phyloP scores from a whole-genome alignment of 2,888 invertebrate species.

The Schrankia costaestrigalis region DNA sequence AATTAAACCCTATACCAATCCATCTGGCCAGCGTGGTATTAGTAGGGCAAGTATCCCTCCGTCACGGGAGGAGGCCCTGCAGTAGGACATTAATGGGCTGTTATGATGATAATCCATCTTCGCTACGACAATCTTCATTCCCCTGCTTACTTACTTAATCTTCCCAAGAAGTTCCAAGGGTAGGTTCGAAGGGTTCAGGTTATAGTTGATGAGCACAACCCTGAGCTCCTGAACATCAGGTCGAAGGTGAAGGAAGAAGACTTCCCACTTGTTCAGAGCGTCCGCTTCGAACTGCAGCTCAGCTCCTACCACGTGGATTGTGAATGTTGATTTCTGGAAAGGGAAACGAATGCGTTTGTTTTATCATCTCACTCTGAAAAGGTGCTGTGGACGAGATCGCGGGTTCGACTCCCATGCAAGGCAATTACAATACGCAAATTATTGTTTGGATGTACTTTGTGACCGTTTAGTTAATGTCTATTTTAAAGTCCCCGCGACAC shows the following conservation, averaged over 20 bases:
- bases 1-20: too few relatives aligned
- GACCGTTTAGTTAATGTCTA: too few relatives aligned
- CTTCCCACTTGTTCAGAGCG: slow-evolving; percentile 85
- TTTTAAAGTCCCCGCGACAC: too few relatives aligned
- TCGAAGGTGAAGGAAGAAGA: slow-evolving; percentile 83
- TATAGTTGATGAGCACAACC: slow-evolving; percentile 84
- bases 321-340: slow-evolving; percentile 51
- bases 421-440: too few relatives aligned
- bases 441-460: too few relatives aligned
- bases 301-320: slow-evolving; percentile 82
- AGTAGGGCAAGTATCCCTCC: too few relatives aligned
- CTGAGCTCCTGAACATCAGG: slow-evolving; percentile 78
- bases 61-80: too few relatives aligned
- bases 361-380: neutral
- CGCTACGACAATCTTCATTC: neutral
- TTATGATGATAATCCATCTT: too few relatives aligned
- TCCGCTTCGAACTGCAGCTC: slow-evolving; percentile 87
- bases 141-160: slow-evolving; percentile 74
- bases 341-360: neutral
- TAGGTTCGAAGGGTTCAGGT: slow-evolving; percentile 80
- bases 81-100: too few relatives aligned
- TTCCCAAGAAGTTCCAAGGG: slow-evolving; percentile 79
- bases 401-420: too few relatives aligned
- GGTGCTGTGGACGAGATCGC: too few relatives aligned
- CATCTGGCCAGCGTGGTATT: too few relatives aligned